Evolutionary conservation across 1,140 invertebrate genomes (phyloP).

Genomic region (Ips nitidus): DNA sequence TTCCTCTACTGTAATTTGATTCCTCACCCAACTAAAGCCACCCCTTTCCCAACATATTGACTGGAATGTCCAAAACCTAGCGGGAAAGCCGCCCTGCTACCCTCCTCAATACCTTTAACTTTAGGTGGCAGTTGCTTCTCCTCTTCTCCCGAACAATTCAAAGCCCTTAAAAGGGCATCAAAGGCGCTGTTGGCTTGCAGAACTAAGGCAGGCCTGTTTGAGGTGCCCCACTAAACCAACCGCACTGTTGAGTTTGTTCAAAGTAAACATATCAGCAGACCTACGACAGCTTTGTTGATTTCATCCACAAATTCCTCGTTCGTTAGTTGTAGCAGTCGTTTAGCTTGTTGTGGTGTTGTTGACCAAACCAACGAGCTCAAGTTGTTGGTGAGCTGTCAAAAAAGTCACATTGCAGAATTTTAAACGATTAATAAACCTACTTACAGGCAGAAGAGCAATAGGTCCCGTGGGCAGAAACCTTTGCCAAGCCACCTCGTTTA

Average conservation of each 20-base stretch:
- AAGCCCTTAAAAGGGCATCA: slow-evolving; percentile 53
- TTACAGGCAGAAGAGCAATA: slow-evolving; percentile 87
- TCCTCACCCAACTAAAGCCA: slow-evolving; percentile 80
- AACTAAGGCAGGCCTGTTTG: slow-evolving; percentile 60
- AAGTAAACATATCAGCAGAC: slow-evolving; percentile 24
- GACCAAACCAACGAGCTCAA: slow-evolving; percentile 92
- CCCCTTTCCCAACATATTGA: slow-evolving; percentile 74
- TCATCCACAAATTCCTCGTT: slow-evolving; percentile 85
- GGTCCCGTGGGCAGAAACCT: slow-evolving; percentile 89
- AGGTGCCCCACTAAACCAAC: slow-evolving; percentile 66
- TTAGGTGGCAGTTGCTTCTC: slow-evolving; percentile 77
- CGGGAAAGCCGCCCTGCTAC: slow-evolving; percentile 85
- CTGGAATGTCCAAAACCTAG: slow-evolving; percentile 87
- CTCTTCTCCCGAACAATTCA: slow-evolving; percentile 54
- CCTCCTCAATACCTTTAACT: slow-evolving; percentile 62
- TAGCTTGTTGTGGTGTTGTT: slow-evolving; percentile 72
- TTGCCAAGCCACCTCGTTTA: slow-evolving; percentile 92
- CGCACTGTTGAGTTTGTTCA: neutral
- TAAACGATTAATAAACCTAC: slow-evolving; percentile 34
- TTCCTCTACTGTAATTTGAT: neutral
- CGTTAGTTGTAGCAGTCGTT: slow-evolving; percentile 67
- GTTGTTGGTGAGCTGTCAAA: slow-evolving; percentile 63
- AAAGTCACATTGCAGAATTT: neutral
- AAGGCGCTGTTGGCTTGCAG: slow-evolving; percentile 60
- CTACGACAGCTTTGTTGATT: slow-evolving; percentile 84